A percentile compares a stretch with the other conserved stretches of the same genome.
Evolutionary conservation across 2,797 vertebrate species (phyloP).

Genomic region (Hafferia zeledoni): DNA sequence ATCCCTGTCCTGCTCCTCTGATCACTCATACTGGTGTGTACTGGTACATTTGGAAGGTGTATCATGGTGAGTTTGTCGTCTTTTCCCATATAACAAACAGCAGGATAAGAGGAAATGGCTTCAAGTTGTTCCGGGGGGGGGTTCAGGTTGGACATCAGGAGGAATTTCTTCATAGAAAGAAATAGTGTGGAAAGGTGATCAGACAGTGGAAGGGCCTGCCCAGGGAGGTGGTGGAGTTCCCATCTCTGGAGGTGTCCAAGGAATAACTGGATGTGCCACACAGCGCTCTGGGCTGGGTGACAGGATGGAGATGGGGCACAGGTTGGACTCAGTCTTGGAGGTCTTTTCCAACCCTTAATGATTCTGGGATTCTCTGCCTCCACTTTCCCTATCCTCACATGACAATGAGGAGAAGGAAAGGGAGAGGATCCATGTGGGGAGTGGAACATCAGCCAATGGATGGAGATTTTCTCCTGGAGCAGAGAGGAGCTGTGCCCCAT

Average conservation of each 20-base stretch:
- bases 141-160: neutral
- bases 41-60: neutral
- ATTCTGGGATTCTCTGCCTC: neutral
- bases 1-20: no score
- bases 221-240: neutral
- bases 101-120: neutral
- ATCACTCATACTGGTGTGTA: neutral
- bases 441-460: neutral
- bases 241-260: neutral
- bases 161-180: neutral
- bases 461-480: neutral
- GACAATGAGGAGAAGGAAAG: neutral
- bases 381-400: neutral
- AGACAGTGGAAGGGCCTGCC: neutral
- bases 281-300: neutral
- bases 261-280: neutral
- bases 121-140: neutral
- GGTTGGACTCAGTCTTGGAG: fast-evolving
- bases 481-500: neutral
- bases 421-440: neutral
- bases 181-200: no score
- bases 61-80: neutral
- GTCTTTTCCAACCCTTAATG: fast-evolving
- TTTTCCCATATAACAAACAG: neutral
- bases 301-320: fast-evolving